Evolutionary conservation across 2,797 vertebrate species (phyloP).

Genomic region (Coluber constrictor): DNA sequence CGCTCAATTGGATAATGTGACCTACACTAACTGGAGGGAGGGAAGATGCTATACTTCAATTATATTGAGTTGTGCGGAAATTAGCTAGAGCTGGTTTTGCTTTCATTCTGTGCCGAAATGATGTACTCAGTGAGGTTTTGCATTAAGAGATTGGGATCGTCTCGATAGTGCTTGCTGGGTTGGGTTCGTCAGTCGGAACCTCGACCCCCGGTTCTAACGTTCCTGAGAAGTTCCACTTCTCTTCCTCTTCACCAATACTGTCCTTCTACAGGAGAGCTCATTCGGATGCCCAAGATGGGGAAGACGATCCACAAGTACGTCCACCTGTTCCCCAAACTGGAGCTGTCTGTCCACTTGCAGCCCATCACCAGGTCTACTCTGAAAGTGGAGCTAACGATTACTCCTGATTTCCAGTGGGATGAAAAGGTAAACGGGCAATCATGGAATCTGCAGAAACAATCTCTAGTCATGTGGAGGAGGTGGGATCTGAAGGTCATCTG

Average conservation of each 20-base stretch:
- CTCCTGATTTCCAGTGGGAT: slow-evolving; percentile 98
- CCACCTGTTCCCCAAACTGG: slow-evolving; percentile 95
- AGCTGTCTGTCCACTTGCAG: slow-evolving; percentile 93
- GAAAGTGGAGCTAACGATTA: slow-evolving; percentile 95
- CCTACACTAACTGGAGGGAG: no score
- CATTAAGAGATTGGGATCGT: no score
- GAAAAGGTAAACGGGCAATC: slow-evolving; percentile 81
- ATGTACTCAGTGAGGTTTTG: no score
- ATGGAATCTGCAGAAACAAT: no score
- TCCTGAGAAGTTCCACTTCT: background rate
- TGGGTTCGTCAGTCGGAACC: no score
- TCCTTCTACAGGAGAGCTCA: slow-evolving; percentile 83
- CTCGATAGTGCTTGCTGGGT: no score
- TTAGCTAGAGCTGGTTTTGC: no score
- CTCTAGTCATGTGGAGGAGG: no score
- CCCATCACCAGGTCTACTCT: slow-evolving; percentile 96
- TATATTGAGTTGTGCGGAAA: no score
- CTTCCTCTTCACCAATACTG: background rate
- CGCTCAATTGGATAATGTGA: no score
- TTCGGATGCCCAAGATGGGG: slow-evolving; percentile 98
- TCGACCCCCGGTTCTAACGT: background rate
- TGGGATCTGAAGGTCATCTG: background rate
- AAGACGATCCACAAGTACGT: slow-evolving; percentile 98
- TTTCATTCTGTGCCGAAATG: no score
- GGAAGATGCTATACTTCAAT: no score